These are phyloP conservation scores for Zaprionus davidi DNA, from an alignment of 1,140 invertebrate species.

Conservation along the genomic window DNA sequence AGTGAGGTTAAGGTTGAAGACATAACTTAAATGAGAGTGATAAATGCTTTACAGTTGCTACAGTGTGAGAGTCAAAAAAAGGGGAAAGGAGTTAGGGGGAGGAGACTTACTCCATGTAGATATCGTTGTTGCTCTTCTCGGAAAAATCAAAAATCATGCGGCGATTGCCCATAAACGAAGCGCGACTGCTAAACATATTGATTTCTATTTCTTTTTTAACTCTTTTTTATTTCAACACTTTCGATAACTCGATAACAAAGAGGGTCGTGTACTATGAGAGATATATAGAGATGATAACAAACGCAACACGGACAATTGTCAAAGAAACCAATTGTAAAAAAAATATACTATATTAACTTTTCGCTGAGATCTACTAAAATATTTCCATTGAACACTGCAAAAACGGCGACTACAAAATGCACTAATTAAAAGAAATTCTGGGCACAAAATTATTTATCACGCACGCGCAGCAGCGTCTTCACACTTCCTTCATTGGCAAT, in stretches of 20 bases:
- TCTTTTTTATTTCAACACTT: conserved; percentile 55
- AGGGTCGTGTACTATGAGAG: conserved; percentile 29
- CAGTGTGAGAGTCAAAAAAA: background rate
- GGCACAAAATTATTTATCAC: conserved; percentile 51
- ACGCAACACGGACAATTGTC: conserved; percentile 71
- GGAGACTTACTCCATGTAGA: conserved; percentile 74
- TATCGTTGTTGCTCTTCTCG: conserved; percentile 61
- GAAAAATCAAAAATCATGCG: conserved; percentile 82
- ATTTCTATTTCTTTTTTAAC: conserved; percentile 25
- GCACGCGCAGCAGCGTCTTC: conserved; percentile 57
- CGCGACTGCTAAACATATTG: conserved; percentile 70
- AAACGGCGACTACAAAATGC: conserved; percentile 48
- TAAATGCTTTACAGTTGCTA: conserved; percentile 39
- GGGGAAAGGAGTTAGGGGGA: too few relatives aligned
- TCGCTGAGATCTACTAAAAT: conserved; percentile 43
- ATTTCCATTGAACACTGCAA: conserved; percentile 74
- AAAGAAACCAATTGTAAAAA: conserved; percentile 38
- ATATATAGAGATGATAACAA: conserved; percentile 35
- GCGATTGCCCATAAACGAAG: conserved; percentile 75
- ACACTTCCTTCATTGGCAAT: conserved; percentile 62
- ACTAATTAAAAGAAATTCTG: conserved; percentile 68
- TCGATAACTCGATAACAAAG: conserved; percentile 55
- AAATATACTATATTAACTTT: conserved; percentile 31
- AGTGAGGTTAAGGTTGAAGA: background rate
- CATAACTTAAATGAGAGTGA: background rate